Evolutionary conservation across 2,113 vertebrate genomes (phyloP).

Genomic region (Neopipo cinnamomea): DNA sequence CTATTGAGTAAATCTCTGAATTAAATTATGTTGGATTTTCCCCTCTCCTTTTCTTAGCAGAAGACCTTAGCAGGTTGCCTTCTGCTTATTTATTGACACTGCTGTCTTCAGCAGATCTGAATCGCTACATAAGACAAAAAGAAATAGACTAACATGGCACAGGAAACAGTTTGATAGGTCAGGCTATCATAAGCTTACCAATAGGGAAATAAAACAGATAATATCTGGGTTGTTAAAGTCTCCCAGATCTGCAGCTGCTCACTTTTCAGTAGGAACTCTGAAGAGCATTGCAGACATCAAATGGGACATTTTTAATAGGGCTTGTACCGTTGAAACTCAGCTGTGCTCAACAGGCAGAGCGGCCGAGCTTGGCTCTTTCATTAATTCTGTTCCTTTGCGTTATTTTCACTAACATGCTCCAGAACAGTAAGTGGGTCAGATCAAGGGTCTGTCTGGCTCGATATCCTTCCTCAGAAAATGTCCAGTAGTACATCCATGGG

Average conservation of each 20-base stretch:
- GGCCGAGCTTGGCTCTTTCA: background rate
- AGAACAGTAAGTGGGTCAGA: background rate
- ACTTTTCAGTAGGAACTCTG: slow-evolving; percentile 1
- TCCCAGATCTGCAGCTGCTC: slow-evolving; percentile 6
- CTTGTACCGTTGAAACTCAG: slow-evolving; percentile 8
- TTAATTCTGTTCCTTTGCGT: background rate
- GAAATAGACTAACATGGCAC: background rate
- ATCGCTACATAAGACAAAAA: background rate
- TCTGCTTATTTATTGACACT: background rate
- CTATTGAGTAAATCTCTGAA: background rate
- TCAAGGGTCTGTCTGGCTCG: background rate
- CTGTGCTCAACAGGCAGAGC: background rate
- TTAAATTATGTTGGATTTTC: background rate
- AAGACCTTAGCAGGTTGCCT: background rate
- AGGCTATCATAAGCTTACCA: background rate
- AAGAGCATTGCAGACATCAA: slow-evolving; percentile 24
- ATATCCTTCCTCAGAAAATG: background rate
- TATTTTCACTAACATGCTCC: background rate
- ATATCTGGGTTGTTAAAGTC: background rate
- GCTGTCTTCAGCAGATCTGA: background rate
- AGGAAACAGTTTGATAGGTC: background rate
- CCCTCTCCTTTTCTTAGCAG: background rate
- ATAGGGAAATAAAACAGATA: slow-evolving; percentile 23
- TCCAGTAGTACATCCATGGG: background rate
- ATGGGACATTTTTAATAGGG: slow-evolving; percentile 27